Evolutionary conservation across 2,888 invertebrate genomes (phyloP).

Genomic region (Saturnia pavonia): DNA sequence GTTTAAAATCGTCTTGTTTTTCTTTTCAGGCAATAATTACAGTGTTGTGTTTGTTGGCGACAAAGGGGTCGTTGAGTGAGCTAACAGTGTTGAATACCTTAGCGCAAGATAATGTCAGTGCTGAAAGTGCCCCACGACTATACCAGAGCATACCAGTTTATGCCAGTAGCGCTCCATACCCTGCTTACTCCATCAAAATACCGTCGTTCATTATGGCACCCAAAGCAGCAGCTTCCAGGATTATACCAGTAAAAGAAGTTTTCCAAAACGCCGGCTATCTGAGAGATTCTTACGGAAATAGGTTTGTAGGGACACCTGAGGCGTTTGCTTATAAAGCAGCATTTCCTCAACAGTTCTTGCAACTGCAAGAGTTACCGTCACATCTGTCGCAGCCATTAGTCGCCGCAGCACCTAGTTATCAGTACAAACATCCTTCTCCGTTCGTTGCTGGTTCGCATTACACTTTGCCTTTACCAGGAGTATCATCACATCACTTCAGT

Average conservation of each 20-base stretch:
- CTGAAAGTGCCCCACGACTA: constrained; percentile 59
- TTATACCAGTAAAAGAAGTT: constrained; percentile 55
- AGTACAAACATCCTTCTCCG: constrained; percentile 52
- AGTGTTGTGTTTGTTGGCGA: constrained; percentile 55
- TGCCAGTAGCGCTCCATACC: constrained; percentile 66
- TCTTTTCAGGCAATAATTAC: constrained; percentile 59
- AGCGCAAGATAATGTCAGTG: constrained; percentile 55
- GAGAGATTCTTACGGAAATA: constrained; percentile 73
- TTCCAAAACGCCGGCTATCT: constrained; percentile 56
- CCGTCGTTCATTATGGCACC: constrained; percentile 52
- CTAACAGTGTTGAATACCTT: constrained; percentile 43
- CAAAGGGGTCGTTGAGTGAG: constrained; percentile 46
- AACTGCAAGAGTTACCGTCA: constrained; percentile 66
- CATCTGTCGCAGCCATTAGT: constrained; percentile 68
- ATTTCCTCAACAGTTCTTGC: constrained; percentile 67
- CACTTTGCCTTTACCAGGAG: constrained; percentile 51
- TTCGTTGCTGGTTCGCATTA: constrained; percentile 57
- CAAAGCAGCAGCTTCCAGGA: constrained; percentile 47
- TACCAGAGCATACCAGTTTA: constrained; percentile 66
- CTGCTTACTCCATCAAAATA: constrained; percentile 61
- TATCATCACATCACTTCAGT: constrained; percentile 36
- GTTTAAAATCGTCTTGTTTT: constrained; percentile 26
- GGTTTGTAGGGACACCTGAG: constrained; percentile 59
- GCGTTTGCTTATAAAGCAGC: constrained; percentile 56
- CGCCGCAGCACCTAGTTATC: constrained; percentile 52